These are phyloP conservation scores for Synchiropus splendidus DNA, from an alignment of 2,113 vertebrate genomes.

Conservation along the genomic window DNA sequence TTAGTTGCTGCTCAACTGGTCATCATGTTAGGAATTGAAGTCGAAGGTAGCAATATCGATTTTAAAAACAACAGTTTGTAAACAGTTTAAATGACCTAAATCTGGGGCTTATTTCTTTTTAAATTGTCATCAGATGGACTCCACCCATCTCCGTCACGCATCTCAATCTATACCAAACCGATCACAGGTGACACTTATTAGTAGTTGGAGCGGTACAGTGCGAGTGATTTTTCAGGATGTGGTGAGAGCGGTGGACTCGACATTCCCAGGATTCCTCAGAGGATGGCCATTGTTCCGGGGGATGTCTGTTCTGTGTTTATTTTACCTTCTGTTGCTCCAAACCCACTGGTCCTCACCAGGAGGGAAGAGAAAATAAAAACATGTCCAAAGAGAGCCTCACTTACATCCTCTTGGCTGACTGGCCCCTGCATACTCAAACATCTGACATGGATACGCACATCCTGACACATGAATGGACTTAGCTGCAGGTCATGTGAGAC, in stretches of 20 bases:
- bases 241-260: slow-evolving; percentile 46
- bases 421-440: slow-evolving; percentile 11
- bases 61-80: too few species aligned
- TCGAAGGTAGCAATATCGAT: too few species aligned
- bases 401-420: slow-evolving; percentile 48
- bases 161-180: too few species aligned
- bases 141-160: too few species aligned
- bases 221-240: slow-evolving; percentile 55
- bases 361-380: slow-evolving; percentile 59
- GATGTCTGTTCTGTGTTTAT: slow-evolving; percentile 64
- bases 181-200: too few species aligned
- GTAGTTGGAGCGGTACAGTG: too few species aligned
- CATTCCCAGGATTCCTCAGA: slow-evolving; percentile 61
- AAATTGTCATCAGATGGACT: too few species aligned
- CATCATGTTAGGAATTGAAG: too few species aligned
- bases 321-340: slow-evolving; percentile 66
- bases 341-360: slow-evolving; percentile 44
- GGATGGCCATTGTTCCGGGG: slow-evolving; percentile 58
- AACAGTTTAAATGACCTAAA: too few species aligned
- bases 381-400: slow-evolving; percentile 50
- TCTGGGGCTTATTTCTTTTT: too few species aligned
- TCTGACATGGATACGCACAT: slow-evolving; percentile 11
- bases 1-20: too few species aligned
- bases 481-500: slow-evolving; percentile 2
- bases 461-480: slow-evolving; percentile 6